Conservation (phyloP, 2,888 invertebrate genomes). For the Chydorus sphaericus region DNA sequence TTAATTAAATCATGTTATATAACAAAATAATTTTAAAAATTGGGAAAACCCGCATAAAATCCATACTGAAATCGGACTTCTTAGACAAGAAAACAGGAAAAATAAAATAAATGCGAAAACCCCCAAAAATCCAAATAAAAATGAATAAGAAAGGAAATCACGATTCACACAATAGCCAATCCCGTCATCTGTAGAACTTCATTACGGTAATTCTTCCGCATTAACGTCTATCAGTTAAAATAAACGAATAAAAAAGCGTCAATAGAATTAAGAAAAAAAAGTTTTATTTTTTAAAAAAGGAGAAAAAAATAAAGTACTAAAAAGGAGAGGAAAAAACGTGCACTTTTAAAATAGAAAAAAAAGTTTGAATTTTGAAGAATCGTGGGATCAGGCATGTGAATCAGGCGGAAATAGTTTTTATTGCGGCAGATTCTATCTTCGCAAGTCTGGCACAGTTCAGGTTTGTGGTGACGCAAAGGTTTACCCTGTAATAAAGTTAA, state of each 20-base stretch:
- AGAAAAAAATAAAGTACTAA: not conserved
- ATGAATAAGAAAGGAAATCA: too few species aligned
- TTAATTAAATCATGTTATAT: too few species aligned
- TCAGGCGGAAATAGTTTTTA: not conserved
- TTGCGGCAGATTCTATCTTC: constrained; percentile 25
- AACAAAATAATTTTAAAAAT: not conserved
- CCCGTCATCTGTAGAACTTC: not conserved
- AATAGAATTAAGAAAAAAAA: not conserved
- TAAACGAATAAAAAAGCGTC: not conserved
- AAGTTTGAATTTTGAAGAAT: not conserved
- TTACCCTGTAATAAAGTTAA: constrained; percentile 25
- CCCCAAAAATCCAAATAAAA: too few species aligned
- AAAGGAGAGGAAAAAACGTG: not conserved
- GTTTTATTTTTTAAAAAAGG: not conserved
- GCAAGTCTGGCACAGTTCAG: constrained; percentile 33
- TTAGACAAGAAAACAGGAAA: too few species aligned
- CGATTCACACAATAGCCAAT: too few species aligned
- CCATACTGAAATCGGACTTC: too few species aligned
- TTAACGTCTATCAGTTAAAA: not conserved
- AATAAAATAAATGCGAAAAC: too few species aligned
- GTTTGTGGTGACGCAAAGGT: constrained; percentile 32
- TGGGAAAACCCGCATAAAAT: not conserved
- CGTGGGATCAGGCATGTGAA: not conserved
- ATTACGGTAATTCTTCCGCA: not conserved
- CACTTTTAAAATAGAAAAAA: not conserved